A percentile compares a stretch with the other conserved stretches of the same genome.
phyloP scores from a whole-genome alignment of 2,113 vertebrate genomes.

The Sebastes fasciatus region DNA sequence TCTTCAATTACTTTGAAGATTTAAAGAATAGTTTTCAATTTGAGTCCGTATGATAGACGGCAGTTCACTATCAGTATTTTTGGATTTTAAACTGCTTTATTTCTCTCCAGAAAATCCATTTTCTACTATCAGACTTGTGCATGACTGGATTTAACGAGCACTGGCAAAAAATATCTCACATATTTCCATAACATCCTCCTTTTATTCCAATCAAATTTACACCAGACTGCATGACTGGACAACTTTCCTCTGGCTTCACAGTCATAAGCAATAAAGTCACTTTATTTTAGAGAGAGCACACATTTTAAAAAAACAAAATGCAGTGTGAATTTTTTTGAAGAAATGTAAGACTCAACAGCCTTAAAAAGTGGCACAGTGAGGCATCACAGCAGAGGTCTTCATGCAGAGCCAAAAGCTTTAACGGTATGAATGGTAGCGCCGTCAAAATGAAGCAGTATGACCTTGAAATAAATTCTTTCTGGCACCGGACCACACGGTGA shows the following conservation, averaged over 20 bases:
- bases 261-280: conserved; percentile 29
- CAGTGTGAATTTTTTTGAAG: neutral
- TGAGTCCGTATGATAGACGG: neutral
- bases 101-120: neutral
- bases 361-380: accelerated
- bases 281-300: neutral
- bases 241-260: conserved; percentile 28
- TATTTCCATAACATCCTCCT: conserved; percentile 21
- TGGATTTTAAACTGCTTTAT: neutral
- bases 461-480: conserved; percentile 41
- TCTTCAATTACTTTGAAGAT: neutral
- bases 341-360: neutral
- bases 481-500: neutral
- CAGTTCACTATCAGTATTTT: neutral
- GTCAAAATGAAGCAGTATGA: conserved; percentile 17
- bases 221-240: neutral
- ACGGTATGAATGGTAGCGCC: conserved; percentile 2
- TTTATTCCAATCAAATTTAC: conserved; percentile 21
- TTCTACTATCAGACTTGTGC: neutral
- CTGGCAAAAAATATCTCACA: neutral
- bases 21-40: neutral
- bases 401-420: conserved; percentile 17
- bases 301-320: conserved; percentile 17
- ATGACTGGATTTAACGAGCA: neutral
- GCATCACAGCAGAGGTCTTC: neutral